phyloP scores from a whole-genome alignment of 2,797 vertebrate genomes.

The Hydrophis major region DNA sequence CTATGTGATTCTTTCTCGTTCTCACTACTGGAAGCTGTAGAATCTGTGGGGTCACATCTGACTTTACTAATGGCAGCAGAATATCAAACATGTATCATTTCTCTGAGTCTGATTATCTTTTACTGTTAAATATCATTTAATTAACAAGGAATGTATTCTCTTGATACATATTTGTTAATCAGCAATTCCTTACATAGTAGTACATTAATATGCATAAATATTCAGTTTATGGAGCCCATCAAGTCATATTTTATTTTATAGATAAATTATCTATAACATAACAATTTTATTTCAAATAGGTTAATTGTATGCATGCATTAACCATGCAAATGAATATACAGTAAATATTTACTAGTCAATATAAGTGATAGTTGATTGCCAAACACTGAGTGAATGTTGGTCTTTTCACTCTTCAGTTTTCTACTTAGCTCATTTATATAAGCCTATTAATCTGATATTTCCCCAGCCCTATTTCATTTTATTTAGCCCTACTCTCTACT shows the following conservation, averaged over 20 bases:
- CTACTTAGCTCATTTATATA: not conserved
- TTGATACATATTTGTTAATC: constrained; percentile 72
- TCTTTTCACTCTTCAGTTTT: not conserved
- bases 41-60: not conserved
- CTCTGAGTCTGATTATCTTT: constrained; percentile 69
- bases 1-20: not conserved
- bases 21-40: not conserved
- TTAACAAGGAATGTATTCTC: constrained; percentile 72
- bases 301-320: not conserved
- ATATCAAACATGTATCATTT: constrained; percentile 58
- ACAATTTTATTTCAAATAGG: constrained; percentile 43
- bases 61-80: not conserved
- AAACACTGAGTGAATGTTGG: not conserved
- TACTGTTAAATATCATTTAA: constrained; percentile 69
- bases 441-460: not conserved
- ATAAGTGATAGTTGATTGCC: not conserved
- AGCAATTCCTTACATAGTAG: constrained; percentile 69
- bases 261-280: constrained; percentile 56
- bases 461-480: not conserved
- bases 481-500: not conserved
- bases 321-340: not conserved
- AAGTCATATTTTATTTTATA: constrained; percentile 60
- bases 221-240: constrained; percentile 66
- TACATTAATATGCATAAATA: constrained; percentile 71
- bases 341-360: not conserved